Base-by-base conservation (phyloP, 2,797 vertebrate genomes). In the Gymnoscopelus braueri region DNA sequence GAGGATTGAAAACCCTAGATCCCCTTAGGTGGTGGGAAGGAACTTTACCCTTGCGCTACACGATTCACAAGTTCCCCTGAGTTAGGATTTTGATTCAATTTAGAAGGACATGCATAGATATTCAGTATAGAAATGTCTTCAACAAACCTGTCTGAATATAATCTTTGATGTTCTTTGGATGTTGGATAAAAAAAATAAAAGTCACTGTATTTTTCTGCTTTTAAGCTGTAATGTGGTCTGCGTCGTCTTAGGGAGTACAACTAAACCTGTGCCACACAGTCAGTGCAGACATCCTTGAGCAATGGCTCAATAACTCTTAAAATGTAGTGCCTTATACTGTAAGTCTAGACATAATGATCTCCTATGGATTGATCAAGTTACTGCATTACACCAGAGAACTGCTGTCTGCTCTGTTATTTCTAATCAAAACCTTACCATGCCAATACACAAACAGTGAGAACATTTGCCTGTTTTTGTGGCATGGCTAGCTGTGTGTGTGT, bases 231-330 rank as follows among this genome's bases (percentile, higher is more conserved):
- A n/a, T 35, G 50, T 75, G 12, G 61, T 55, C 52, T 48, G 10
- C 1, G 19, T 19, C 39, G 54, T 60, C 19, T 64, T 13, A 29
- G 19, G 44, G 13, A 32, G n/a, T 61, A 19, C 19, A 19, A 19
- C 19, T 19, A 19, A 19, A 19, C 19, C 19, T 19, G 71, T 62
- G 65, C 70, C 69, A 29, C 39, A 80, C 50, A 88, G 72, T 67
- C 56, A 0, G 0, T 82, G 81, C 88, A 92, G 88, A 88, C 83
- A 83, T 90, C 88, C 90, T 91, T 89, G 84, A 88, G 74, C 67
- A 65, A n/a, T 65, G 67, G 35, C 69, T 77, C 78, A 81, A 81
- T 65, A 88, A 90, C 81, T 86, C 26, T 24, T 11, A 49, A 57
- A 70, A 64, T 71, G 70, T 59, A 59, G 32, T 1, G 55, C 51